Conservation (phyloP, 2,797 vertebrate genomes). For the Sebastiscus albofasciatus region DNA sequence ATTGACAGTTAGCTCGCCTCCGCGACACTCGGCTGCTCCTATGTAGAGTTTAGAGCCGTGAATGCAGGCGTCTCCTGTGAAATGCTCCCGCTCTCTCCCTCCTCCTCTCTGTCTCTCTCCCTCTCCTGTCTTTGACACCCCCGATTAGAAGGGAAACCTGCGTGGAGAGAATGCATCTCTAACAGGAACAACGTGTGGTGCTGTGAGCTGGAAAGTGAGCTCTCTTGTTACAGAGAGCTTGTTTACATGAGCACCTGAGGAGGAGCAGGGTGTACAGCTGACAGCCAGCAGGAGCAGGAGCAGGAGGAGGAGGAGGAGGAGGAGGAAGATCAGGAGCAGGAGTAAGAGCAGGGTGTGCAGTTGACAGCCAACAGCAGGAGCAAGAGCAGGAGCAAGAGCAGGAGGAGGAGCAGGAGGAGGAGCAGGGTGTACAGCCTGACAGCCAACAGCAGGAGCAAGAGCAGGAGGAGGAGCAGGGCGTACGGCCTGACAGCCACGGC, state of each 20-base stretch:
- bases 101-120: conserved; percentile 24
- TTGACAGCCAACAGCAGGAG: too few relatives aligned
- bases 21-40: conserved; percentile 68
- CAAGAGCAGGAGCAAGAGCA: background rate
- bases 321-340: background rate
- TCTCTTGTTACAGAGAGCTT: conserved; percentile 69
- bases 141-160: conserved; percentile 69
- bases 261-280: conserved; percentile 59
- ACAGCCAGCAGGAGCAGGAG: conserved; percentile 32
- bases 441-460: too few relatives aligned
- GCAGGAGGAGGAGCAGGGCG: too few relatives aligned
- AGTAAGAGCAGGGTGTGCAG: background rate
- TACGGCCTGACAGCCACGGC: too few relatives aligned
- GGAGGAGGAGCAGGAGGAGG: background rate
- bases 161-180: conserved; percentile 65
- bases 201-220: conserved; percentile 72
- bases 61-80: conserved; percentile 60
- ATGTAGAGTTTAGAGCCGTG: conserved; percentile 54
- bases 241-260: conserved; percentile 73
- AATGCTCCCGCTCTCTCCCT: conserved; percentile 27
- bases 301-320: background rate
- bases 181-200: conserved; percentile 61
- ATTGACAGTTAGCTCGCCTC: conserved; percentile 69
- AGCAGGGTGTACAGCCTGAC: background rate
- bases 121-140: conserved; percentile 66